Evolutionary conservation across 2,888 invertebrate species (phyloP).

Genomic region (Acanthosepion pharaonis): DNA sequence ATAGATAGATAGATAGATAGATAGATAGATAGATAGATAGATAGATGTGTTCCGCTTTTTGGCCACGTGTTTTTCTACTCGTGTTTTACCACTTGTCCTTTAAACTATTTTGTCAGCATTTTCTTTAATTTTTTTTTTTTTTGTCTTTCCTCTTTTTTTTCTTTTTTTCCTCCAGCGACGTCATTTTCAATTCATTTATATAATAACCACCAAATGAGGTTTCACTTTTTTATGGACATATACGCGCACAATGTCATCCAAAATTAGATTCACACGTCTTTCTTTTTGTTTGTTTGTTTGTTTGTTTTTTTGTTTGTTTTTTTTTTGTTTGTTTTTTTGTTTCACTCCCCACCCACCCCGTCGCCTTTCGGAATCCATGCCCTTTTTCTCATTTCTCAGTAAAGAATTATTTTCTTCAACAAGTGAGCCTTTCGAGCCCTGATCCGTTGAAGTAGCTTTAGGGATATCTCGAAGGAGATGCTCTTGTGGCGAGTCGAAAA

Average conservation of each 20-base stretch:
- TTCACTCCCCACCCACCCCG: too few species aligned
- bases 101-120: background rate
- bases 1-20: background rate
- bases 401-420: too few species aligned
- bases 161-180: background rate
- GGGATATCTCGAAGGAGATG: too few species aligned
- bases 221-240: background rate
- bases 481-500: too few species aligned
- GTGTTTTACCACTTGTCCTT: background rate
- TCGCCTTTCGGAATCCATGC: too few species aligned
- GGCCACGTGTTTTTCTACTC: background rate
- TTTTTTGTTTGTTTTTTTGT: too few species aligned
- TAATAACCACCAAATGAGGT: background rate
- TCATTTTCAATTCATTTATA: background rate
- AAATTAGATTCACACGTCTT: background rate
- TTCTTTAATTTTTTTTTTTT: background rate
- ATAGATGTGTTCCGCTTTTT: background rate
- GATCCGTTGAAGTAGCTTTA: too few species aligned
- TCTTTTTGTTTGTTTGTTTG: background rate
- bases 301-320: too few species aligned
- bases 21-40: background rate
- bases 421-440: too few species aligned
- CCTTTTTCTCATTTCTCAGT: too few species aligned
- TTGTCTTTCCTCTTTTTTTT: background rate
- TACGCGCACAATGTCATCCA: too few species aligned